Base-by-base conservation (phyloP, 2,113 vertebrate species). In the Zosterops japonicus region DNA sequence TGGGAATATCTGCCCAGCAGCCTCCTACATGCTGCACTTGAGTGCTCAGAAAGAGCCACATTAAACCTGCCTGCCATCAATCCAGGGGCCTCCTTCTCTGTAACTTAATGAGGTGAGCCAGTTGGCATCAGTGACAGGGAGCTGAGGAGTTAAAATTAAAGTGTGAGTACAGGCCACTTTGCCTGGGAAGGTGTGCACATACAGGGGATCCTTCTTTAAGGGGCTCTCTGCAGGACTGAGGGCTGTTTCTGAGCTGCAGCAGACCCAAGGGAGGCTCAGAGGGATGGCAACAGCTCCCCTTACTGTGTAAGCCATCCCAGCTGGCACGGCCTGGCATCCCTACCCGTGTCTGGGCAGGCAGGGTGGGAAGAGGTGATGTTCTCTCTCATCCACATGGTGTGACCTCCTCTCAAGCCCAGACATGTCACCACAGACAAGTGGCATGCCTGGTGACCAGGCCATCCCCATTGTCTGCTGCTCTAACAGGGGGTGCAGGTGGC, bases 31-130 rank as follows among this genome's bases (percentile, higher is more conserved):
- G 86, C 97, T 84, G 93, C 96, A 97, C 92, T 94, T 87, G 86
- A 97, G 95, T 96, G 94, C 96, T 97, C 87, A 77, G 81, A 89
- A 90, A 77, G 85, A 97, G 96, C 81, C 93, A 96, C 96, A 94
- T 97, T 97, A 97, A 97, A 96, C 93, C 87, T 91, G 94, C 86
- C 97, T 97, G 94, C 95, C 91, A 97, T 97, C 97, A 96, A 96
- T 94, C 83, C 57, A 29, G 7, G 19, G 77, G 63, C 95, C 87
- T 97, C 87, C 82, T 97, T 67, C 96, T 88, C 91, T 86, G 96
- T 84, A 89, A 87, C 95, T 97, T 98, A 97, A 97, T 94, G 95
- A 97, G 97, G 88, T 94, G 93, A 97, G 86, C 83, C 20, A 60
- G 87, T 65, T 89, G 89, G 87, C 83, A 82, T 78, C 93, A 70